Evolutionary conservation across 1,140 invertebrate genomes (phyloP).

Genomic region (Eriosoma lanigerum): DNA sequence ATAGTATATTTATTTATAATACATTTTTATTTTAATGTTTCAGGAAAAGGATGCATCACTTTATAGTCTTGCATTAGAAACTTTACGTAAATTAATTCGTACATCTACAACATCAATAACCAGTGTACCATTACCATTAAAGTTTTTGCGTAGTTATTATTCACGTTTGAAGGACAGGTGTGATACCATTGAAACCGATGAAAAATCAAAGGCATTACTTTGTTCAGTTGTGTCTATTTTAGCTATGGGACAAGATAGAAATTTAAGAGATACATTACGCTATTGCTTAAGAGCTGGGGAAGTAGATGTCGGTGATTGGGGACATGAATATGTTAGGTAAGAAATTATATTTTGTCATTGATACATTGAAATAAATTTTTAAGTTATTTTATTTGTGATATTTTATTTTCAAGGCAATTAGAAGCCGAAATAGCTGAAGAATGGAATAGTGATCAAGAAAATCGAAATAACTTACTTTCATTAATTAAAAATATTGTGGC

Average conservation of each 20-base stretch:
- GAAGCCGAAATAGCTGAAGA: constrained; percentile 92
- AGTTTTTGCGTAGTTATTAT: constrained; percentile 95
- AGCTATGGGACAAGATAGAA: constrained; percentile 79
- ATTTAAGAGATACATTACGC: constrained; percentile 80
- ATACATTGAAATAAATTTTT: too few relatives aligned
- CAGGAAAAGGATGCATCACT: constrained; percentile 68
- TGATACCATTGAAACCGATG: constrained; percentile 73
- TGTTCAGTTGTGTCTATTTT: constrained; percentile 96
- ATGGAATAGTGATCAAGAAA: constrained; percentile 68
- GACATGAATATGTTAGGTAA: constrained; percentile 96
- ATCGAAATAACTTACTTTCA: constrained; percentile 67
- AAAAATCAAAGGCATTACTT: constrained; percentile 75
- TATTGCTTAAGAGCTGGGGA: constrained; percentile 79
- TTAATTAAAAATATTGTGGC: constrained; percentile 88
- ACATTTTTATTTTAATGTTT: neutral
- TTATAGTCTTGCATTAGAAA: constrained; percentile 81
- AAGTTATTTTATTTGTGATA: neutral
- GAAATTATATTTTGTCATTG: constrained; percentile 38
- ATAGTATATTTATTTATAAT: too few relatives aligned
- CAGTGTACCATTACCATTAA: constrained; percentile 97
- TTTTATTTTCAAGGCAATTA: constrained; percentile 77
- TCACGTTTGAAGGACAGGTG: constrained; percentile 86
- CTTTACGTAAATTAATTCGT: constrained; percentile 82
- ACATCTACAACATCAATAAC: constrained; percentile 99
- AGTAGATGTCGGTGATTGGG: constrained; percentile 94